Conservation (phyloP, 2,888 invertebrate species). For the Dryomyza anilis region DNA sequence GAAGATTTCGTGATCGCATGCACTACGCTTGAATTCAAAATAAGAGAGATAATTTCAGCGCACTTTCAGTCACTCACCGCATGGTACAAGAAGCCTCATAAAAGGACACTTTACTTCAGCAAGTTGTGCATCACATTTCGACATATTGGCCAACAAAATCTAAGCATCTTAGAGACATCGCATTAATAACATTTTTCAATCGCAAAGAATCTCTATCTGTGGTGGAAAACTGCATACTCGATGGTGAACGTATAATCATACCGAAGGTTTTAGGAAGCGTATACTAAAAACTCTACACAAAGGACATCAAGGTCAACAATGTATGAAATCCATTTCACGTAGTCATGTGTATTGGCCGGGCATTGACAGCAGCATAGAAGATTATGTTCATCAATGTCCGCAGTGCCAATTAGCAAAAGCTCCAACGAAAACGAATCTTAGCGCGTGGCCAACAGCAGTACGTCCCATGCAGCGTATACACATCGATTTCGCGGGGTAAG, state of each 20-base stretch:
- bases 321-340: conserved; percentile 35
- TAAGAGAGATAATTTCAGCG: conserved; percentile 19
- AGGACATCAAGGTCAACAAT: conserved; percentile 26
- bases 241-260: conserved; percentile 17
- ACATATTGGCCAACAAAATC: conserved; percentile 16
- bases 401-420: conserved; percentile 25
- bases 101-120: background rate
- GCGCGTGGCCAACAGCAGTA: conserved; percentile 32
- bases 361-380: conserved; percentile 38
- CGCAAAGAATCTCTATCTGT: conserved; percentile 24
- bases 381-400: conserved; percentile 31
- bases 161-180: background rate
- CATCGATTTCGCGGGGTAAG: conserved; percentile 37
- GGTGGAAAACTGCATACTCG: conserved; percentile 20
- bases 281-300: conserved; percentile 12
- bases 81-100: conserved; percentile 21
- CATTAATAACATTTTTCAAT: conserved; percentile 21
- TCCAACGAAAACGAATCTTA: conserved; percentile 27
- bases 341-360: conserved; percentile 40
- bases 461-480: conserved; percentile 38
- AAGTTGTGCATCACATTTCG: conserved; percentile 6
- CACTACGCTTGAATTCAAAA: conserved; percentile 21
- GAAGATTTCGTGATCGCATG: conserved; percentile 34
- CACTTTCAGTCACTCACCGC: conserved; percentile 19
- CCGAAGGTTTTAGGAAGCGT: conserved; percentile 4